Evolutionary conservation across 2,797 vertebrate genomes (phyloP).

Genomic region (Myotis vivesi): DNA sequence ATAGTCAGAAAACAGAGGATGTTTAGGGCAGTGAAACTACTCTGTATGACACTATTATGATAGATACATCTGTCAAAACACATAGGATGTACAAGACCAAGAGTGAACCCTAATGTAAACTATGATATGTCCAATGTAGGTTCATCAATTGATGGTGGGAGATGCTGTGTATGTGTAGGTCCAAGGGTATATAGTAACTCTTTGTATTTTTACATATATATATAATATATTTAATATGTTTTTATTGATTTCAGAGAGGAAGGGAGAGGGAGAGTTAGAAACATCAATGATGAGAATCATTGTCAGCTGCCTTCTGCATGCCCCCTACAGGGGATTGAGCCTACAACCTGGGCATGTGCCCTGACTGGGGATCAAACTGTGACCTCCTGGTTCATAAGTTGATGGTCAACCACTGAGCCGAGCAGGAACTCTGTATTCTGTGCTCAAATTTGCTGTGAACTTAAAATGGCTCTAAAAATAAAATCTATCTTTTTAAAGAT

Average conservation of each 20-base stretch:
- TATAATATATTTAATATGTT: no score
- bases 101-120: neutral
- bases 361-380: no score
- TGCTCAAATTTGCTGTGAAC: neutral
- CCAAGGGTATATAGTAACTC: neutral
- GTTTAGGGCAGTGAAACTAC: neutral
- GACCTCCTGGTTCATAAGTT: no score
- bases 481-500: neutral
- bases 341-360: no score
- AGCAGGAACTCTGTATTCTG: neutral
- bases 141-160: neutral
- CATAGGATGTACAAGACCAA: neutral
- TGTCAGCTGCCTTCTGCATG: no score
- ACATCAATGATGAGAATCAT: no score
- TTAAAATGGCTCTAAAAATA: neutral
- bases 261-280: no score
- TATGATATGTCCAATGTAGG: neutral
- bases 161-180: neutral
- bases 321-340: no score
- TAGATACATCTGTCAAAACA: neutral
- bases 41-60: no score
- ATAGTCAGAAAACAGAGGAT: neutral
- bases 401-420: no score
- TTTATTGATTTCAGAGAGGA: no score
- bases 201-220: neutral